These are phyloP conservation scores for Orthosia incerta DNA, from an alignment of 2,888 invertebrate species.

Conservation along the genomic window DNA sequence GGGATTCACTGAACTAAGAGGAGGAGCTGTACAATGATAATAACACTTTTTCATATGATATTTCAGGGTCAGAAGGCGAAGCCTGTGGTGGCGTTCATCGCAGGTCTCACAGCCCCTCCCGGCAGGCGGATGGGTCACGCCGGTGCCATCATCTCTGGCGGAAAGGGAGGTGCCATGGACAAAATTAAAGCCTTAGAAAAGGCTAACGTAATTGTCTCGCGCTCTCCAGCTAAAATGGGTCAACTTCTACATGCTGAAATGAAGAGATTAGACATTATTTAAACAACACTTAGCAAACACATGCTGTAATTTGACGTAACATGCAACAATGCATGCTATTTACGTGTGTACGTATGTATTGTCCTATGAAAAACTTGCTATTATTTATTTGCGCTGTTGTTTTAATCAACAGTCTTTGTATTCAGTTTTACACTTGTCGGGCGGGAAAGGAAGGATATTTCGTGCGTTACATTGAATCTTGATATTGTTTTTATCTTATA, in stretches of 20 bases:
- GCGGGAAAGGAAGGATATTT: conserved; percentile 65
- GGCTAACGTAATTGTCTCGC: conserved; percentile 98
- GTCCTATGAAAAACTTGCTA: conserved; percentile 82
- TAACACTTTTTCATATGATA: conserved; percentile 43
- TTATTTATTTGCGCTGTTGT: conserved; percentile 84
- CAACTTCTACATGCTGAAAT: conserved; percentile 96
- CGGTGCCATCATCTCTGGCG: conserved; percentile 99
- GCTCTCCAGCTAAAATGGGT: conserved; percentile 99
- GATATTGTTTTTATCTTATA: conserved; percentile 38
- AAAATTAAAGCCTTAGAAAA: conserved; percentile 98
- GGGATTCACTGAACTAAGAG: neutral
- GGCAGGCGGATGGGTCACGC: conserved; percentile 99
- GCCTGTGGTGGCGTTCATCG: conserved; percentile 99
- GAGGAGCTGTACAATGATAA: conserved; percentile 5
- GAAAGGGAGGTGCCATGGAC: conserved; percentile 99
- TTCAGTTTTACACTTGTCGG: conserved; percentile 59
- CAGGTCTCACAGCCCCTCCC: conserved; percentile 99
- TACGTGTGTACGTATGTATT: conserved; percentile 76
- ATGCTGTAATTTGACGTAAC: conserved; percentile 30
- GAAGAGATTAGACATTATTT: conserved; percentile 94
- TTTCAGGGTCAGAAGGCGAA: conserved; percentile 96
- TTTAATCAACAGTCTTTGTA: conserved; percentile 66
- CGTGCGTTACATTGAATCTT: conserved; percentile 69
- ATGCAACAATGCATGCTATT: conserved; percentile 69
- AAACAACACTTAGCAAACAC: conserved; percentile 71